Conservation (phyloP, 1,140 invertebrate genomes). For the Brachionus paranguensis region DNA sequence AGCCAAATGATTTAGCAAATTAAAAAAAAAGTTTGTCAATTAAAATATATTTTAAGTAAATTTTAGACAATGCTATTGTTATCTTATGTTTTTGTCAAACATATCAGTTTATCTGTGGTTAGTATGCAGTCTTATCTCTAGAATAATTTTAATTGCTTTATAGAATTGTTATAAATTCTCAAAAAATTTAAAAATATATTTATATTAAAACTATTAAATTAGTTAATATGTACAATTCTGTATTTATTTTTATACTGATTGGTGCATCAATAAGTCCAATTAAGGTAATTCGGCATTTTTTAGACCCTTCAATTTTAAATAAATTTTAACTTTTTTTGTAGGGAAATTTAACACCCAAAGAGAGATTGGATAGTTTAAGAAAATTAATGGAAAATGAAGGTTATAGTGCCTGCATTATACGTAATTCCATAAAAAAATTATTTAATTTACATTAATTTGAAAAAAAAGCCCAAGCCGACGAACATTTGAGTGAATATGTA, state of each 20-base stretch:
- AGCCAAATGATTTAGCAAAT: background rate
- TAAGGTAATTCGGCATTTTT: background rate
- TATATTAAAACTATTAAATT: too few species aligned
- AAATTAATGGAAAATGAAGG: background rate
- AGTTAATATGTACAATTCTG: background rate
- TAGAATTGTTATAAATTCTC: too few species aligned
- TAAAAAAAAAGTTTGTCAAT: background rate
- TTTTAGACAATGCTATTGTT: background rate
- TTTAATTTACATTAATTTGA: background rate
- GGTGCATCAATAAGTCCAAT: background rate
- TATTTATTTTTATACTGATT: background rate
- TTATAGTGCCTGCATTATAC: conserved; percentile 15
- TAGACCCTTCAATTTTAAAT: background rate
- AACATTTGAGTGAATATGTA: conserved; percentile 38
- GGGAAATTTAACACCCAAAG: background rate
- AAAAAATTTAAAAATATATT: background rate
- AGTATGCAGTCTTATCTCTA: too few species aligned
- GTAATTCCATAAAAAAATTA: background rate
- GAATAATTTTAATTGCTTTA: too few species aligned
- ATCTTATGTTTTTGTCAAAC: too few species aligned
- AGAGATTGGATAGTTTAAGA: background rate
- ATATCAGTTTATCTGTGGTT: too few species aligned
- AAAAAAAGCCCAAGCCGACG: background rate
- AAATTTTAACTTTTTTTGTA: background rate
- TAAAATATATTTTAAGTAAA: background rate